Evolutionary conservation across 1,140 invertebrate genomes (phyloP).

Genomic region (Carposina sasakii): DNA sequence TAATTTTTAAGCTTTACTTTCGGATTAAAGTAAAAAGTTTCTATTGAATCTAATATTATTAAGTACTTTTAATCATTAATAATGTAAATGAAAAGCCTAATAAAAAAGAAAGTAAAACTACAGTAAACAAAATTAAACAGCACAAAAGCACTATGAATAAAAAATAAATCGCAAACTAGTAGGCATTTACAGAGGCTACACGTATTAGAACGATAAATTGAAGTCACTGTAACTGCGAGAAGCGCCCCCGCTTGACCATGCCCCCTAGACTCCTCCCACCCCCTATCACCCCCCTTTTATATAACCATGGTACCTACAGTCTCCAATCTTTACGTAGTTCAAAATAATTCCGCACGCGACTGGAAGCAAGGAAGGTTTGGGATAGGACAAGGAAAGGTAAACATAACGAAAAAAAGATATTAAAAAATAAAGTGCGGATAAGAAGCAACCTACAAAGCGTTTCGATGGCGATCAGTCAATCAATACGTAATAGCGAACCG

Average conservation of each 20-base stretch:
- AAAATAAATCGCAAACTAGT: too few relatives aligned
- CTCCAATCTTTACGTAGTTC: conserved; percentile 33
- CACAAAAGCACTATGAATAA: too few relatives aligned
- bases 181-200: conserved; percentile 10
- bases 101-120: too few relatives aligned
- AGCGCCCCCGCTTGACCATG: conserved; percentile 44
- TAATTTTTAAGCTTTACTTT: too few relatives aligned
- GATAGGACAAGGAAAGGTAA: conserved; percentile 29
- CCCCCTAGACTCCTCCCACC: conserved; percentile 29
- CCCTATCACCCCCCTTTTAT: conserved; percentile 34
- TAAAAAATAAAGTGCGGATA: conserved; percentile 15
- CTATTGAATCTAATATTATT: too few relatives aligned
- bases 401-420: conserved; percentile 30
- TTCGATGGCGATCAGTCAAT: too few relatives aligned
- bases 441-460: conserved; percentile 11
- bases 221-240: conserved; percentile 9
- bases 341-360: conserved; percentile 45
- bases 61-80: too few relatives aligned
- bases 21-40: too few relatives aligned
- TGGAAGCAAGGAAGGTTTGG: conserved; percentile 15
- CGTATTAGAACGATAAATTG: conserved; percentile 27
- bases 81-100: too few relatives aligned
- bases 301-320: conserved; percentile 37
- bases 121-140: too few relatives aligned
- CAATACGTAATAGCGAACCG: too few relatives aligned